These are phyloP conservation scores for Drosophila anomalata DNA, from an alignment of 2,888 invertebrate genomes.

Conservation along the genomic window DNA sequence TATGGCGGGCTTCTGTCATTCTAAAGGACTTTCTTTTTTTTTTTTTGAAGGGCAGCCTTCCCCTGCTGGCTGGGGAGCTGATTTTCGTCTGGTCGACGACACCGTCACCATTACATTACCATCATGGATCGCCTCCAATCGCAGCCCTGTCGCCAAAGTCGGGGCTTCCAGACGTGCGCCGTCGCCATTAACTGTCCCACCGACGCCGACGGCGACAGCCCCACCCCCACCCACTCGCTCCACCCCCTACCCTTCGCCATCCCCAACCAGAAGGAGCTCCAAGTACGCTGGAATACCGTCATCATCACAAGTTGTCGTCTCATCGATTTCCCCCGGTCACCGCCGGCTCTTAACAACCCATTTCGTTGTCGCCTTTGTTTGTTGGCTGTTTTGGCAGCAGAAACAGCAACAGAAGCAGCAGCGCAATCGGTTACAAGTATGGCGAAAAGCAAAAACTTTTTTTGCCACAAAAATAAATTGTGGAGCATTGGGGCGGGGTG, in stretches of 20 bases:
- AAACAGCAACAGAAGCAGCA: conserved; percentile 37
- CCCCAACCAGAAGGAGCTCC: neutral
- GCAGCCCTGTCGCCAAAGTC: conserved; percentile 26
- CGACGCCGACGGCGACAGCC: conserved; percentile 42
- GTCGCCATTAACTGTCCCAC: conserved; percentile 59
- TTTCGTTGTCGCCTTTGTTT: conserved; percentile 62
- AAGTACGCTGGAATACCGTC: conserved; percentile 3
- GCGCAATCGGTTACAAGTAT: conserved; percentile 51
- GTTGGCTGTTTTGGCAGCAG: conserved; percentile 65
- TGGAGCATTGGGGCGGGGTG: conserved; percentile 1
- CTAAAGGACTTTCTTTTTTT: conserved; percentile 19
- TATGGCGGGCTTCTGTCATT: conserved; percentile 6
- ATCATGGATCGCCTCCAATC: conserved; percentile 21
- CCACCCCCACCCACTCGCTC: conserved; percentile 19
- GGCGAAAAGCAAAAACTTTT: conserved; percentile 28
- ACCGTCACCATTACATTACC: conserved; percentile 49
- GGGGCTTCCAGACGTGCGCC: conserved; percentile 61
- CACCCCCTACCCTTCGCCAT: neutral
- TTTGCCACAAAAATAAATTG: conserved; percentile 46
- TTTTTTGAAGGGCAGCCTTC: neutral
- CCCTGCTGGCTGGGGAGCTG: conserved; percentile 23
- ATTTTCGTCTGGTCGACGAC: conserved; percentile 68
- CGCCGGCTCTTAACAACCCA: conserved; percentile 12
- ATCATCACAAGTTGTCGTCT: conserved; percentile 44
- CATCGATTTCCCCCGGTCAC: conserved; percentile 59